phyloP scores from a whole-genome alignment of 2,113 vertebrate species.

The Elephantulus edwardii region DNA sequence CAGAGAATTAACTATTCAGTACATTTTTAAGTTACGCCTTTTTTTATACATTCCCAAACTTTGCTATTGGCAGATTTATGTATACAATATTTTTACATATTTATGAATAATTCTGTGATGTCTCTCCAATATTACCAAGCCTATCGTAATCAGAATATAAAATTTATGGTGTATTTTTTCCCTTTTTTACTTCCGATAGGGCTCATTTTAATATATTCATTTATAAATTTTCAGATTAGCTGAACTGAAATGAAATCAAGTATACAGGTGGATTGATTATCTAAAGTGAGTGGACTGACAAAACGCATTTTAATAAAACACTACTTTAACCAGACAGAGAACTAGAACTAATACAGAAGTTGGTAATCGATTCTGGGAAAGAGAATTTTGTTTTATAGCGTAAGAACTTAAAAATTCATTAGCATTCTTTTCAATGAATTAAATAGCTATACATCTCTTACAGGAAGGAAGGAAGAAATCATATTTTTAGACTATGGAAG shows the following conservation, averaged over 20 bases:
- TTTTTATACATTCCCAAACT: constrained; percentile 45
- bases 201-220: constrained; percentile 55
- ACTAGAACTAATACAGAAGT: constrained; percentile 31
- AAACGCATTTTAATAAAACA: constrained; percentile 63
- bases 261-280: constrained; percentile 68
- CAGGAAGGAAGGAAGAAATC: not conserved
- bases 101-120: constrained; percentile 43
- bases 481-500: constrained; percentile 9
- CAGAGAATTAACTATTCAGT: not conserved
- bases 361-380: constrained; percentile 48
- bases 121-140: constrained; percentile 40
- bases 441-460: not conserved
- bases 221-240: constrained; percentile 67
- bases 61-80: constrained; percentile 47
- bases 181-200: not conserved
- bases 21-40: constrained; percentile 36
- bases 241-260: constrained; percentile 71
- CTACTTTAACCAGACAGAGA: not conserved
- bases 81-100: constrained; percentile 59
- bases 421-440: constrained; percentile 40
- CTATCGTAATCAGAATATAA: constrained; percentile 25
- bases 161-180: not conserved
- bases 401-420: constrained; percentile 15
- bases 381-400: constrained; percentile 44
- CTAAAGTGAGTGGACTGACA: constrained; percentile 61